Evolutionary conservation across 2,113 vertebrate genomes (phyloP).

Genomic region (Heterotis niloticus): DNA sequence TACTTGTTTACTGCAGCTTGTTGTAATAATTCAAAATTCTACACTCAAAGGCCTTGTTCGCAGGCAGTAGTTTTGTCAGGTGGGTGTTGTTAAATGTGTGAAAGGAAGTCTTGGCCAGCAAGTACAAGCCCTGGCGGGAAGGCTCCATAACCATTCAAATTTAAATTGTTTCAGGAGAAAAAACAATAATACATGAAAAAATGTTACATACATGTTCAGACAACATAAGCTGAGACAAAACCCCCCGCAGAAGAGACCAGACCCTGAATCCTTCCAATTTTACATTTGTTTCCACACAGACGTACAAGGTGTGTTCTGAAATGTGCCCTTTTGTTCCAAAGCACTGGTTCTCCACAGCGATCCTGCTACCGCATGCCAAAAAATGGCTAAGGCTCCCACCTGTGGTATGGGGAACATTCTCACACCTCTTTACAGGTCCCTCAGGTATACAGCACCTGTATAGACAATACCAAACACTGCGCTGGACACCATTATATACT

Average conservation of each 20-base stretch:
- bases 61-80: constrained; percentile 20
- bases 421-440: constrained; percentile 48
- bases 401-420: constrained; percentile 64
- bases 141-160: neutral
- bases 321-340: neutral
- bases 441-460: constrained; percentile 37
- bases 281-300: neutral
- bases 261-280: neutral
- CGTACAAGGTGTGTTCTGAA: constrained; percentile 5
- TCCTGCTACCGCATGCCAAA: constrained; percentile 49
- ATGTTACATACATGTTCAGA: neutral
- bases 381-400: constrained; percentile 66
- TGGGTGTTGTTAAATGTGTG: neutral
- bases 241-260: neutral
- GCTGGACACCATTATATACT: neutral
- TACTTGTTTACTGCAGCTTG: constrained; percentile 19
- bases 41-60: constrained; percentile 2
- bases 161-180: too few relatives aligned
- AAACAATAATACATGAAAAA: too few relatives aligned
- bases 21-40: constrained; percentile 21
- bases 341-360: constrained; percentile 47
- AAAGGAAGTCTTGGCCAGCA: neutral
- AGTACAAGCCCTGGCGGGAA: neutral
- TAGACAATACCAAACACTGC: constrained; percentile 5
- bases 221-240: neutral